Evolutionary conservation across 1,140 invertebrate species (phyloP), one percentile per base, ranked within the genome.

Genomic region (Drosophila micromelanica): DNA sequence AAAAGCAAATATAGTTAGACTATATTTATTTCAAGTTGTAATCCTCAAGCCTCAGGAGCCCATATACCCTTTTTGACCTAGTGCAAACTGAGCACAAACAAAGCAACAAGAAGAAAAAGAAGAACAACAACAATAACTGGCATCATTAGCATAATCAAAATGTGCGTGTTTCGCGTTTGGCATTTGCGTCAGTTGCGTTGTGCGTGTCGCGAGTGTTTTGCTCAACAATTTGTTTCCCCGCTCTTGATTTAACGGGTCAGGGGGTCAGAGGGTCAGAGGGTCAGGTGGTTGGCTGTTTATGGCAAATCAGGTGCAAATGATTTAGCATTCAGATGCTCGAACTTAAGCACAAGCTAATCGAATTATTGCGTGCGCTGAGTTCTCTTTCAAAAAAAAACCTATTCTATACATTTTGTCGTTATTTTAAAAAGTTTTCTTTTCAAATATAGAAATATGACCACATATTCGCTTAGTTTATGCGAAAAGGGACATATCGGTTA

Each of bases 91-190:
- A 2, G 30, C 6, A 32, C 8, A 6, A 5, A 8, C 9, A 2
- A 3, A 35, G 32, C 27, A 51, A 13, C 15, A 46, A 27, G 27
- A 6, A 17, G 6, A 51, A 13, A 11, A 46, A 27, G 27, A 6
- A 17, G 6, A 46, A 43, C 5, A 45, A 23, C 2, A 20, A 11
- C 11, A 59, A 46, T 27, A 42, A 54, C 46, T 40, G 62, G 52
- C 69, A 72, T 80, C 82, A 86, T 86, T 86, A 86, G 82, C 82
- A 86, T 86, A 86, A 87, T 87, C 75, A 87, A 80, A 74, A 78
- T 77, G 75, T 86, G 82, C 82, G 80, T 85, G 80, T 80, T 77
- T 74, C 55, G 79, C 60, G 54, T 80, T 62, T 63, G 57, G 61
- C 55, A 5, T 7, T 32, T 64, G 45, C 49, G 13, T 73, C 54